These are phyloP conservation scores for Amblyjoppa fuscipennis DNA, from an alignment of 2,888 invertebrate genomes.

Conservation along the genomic window DNA sequence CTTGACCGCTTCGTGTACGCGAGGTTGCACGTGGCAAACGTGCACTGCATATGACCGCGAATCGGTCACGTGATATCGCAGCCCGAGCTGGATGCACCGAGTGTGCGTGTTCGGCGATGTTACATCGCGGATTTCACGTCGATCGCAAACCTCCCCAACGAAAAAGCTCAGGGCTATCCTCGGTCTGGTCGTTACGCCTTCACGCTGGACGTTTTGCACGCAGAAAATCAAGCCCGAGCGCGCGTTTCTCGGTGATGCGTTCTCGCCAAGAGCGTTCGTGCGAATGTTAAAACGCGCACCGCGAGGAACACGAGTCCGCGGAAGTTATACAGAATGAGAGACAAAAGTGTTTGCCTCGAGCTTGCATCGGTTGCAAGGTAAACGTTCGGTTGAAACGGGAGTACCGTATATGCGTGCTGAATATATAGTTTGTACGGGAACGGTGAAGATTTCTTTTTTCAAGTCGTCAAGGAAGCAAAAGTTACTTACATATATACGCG, in stretches of 20 bases:
- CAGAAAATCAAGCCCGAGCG: slow-evolving; percentile 71
- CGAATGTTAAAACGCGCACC: slow-evolving; percentile 78
- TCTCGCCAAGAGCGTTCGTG: slow-evolving; percentile 81
- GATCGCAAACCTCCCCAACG: slow-evolving; percentile 71
- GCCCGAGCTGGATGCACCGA: slow-evolving; percentile 9
- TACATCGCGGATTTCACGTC: slow-evolving; percentile 71
- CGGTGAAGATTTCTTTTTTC: not conserved
- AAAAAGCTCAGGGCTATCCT: slow-evolving; percentile 61
- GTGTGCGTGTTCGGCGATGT: slow-evolving; percentile 38
- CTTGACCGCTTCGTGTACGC: slow-evolving; percentile 8
- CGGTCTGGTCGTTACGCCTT: slow-evolving; percentile 83
- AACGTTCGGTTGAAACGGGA: slow-evolving; percentile 47
- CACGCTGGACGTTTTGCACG: slow-evolving; percentile 82
- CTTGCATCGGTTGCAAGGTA: slow-evolving; percentile 41
- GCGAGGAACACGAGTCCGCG: slow-evolving; percentile 62
- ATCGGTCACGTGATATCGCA: slow-evolving; percentile 65
- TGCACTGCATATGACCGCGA: slow-evolving; percentile 61
- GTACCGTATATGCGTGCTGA: slow-evolving; percentile 38
- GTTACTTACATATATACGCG: not conserved
- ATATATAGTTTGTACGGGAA: slow-evolving; percentile 27
- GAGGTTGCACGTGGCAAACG: slow-evolving; percentile 38
- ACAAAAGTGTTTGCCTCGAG: slow-evolving; percentile 65
- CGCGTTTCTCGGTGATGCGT: slow-evolving; percentile 36
- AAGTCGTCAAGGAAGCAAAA: not conserved
- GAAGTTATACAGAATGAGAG: slow-evolving; percentile 36